These are phyloP conservation scores for Polydrusus cervinus DNA, from an alignment of 2,888 invertebrate genomes.

Conservation along the genomic window DNA sequence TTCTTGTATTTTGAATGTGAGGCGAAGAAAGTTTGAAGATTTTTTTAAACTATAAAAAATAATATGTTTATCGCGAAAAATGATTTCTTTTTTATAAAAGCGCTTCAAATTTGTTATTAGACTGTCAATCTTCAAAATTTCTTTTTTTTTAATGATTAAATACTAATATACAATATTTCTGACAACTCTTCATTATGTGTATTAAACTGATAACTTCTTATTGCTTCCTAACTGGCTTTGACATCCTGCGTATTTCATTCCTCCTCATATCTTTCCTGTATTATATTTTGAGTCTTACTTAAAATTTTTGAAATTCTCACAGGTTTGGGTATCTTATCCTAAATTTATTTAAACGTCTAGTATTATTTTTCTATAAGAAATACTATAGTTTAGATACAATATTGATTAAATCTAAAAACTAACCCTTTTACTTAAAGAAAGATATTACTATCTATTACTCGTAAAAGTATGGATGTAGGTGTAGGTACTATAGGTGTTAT, in stretches of 20 bases:
- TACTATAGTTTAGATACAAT: too few relatives aligned
- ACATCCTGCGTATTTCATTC: slow-evolving; percentile 4
- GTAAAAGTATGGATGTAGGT: too few relatives aligned
- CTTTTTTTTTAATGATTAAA: neutral
- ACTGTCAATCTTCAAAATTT: slow-evolving; percentile 11
- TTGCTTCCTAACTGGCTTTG: slow-evolving; percentile 15
- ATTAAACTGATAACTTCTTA: neutral
- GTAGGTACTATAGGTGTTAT: too few relatives aligned
- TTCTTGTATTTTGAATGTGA: slow-evolving; percentile 27
- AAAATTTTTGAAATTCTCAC: too few relatives aligned
- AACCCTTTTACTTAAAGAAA: too few relatives aligned
- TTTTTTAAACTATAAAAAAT: neutral
- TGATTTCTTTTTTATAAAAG: neutral
- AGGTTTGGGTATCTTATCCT: too few relatives aligned
- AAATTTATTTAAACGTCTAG: too few relatives aligned
- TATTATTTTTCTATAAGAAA: too few relatives aligned
- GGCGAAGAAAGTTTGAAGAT: slow-evolving; percentile 22
- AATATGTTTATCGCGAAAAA: neutral
- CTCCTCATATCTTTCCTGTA: slow-evolving; percentile 6
- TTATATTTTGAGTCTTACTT: neutral
- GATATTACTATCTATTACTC: too few relatives aligned
- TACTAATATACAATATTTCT: neutral
- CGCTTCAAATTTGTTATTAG: neutral
- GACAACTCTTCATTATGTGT: slow-evolving; percentile 16
- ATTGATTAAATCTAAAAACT: too few relatives aligned